Evolutionary conservation across 2,797 vertebrate genomes (phyloP), one percentile per base, ranked within the genome.

Genomic region (Spea hammondii): DNA sequence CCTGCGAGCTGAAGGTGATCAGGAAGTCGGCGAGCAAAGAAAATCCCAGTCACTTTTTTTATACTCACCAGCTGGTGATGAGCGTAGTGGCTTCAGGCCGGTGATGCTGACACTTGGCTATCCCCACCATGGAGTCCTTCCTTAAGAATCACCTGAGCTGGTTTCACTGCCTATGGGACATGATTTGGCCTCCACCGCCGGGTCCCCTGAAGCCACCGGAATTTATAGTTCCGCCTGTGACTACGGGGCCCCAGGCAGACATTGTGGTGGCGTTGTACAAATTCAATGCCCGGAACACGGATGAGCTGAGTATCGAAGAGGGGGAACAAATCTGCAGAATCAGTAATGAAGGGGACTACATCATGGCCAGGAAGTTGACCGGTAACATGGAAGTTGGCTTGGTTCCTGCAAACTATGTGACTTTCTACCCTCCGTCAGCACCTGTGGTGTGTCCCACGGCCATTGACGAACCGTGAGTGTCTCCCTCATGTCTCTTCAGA

Each of bases 271-370:
- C 89, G 51, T 91, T 96, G 10, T 93, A 90, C 71, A 93, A 96
- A 86, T 97, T 96, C 88, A 89, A 90, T 54, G 96, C 95, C 82
- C 90, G 93, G 10, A 92, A 93, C 65, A 85, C 90, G 0, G 92
- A 93, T 13, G 95, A 99, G 84, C 89, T 97, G 85, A 95, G 92
- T 1, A 89, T 96, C 73, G 89, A 85, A 51, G 90, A 91, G 8
- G 95, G 97, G 3, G 96, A 97, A 86, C 92, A 93, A 77, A 92
- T 97, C 83, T 94, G 91, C 1, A 93, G 95, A 66, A 89, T 96
- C 71, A 89, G 92, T 83, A 94, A 96, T 82, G 92, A 95, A 46
- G 95, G 95, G 0, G 89, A 93, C 0, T 96, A 92, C 83, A 92
- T 97, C 17, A 76, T 95, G 7, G 95, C 95, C 74, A 92, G 92